Conservation (phyloP, 2,113 vertebrate genomes). For the Crypturellus undulatus region DNA sequence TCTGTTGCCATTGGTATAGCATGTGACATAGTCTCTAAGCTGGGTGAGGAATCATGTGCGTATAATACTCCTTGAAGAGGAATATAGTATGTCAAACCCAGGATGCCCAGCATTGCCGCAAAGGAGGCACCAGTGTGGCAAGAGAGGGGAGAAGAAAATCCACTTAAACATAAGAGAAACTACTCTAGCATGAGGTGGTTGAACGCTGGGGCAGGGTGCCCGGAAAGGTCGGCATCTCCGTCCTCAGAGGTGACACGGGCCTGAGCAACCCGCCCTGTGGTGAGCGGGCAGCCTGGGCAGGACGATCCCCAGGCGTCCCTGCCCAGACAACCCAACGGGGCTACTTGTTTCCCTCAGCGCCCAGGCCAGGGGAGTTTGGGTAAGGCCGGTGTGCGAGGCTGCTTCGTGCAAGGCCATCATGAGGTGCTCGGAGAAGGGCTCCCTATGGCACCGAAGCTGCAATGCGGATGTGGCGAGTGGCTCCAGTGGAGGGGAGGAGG, state of each 20-base stretch:
- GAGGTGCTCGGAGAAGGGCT: not conserved
- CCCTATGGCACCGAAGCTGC: not conserved
- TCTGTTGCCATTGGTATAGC: not conserved
- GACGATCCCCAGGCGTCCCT: not conserved
- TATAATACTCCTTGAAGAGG: accelerated
- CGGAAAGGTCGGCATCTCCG: not conserved
- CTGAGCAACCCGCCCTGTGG: not conserved
- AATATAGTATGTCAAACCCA: not conserved
- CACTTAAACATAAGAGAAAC: not conserved
- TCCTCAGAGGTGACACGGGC: too few relatives aligned
- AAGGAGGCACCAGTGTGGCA: accelerated
- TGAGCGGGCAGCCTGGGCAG: not conserved
- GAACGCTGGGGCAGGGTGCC: not conserved
- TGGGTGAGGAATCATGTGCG: not conserved
- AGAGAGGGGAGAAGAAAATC: not conserved
- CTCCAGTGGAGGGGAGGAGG: not conserved
- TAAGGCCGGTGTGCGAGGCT: not conserved
- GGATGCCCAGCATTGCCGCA: not conserved
- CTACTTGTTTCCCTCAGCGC: too few relatives aligned
- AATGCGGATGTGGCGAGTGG: not conserved
- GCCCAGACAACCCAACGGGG: too few relatives aligned
- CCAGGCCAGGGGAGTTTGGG: too few relatives aligned
- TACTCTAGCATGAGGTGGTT: not conserved
- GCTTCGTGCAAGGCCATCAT: not conserved
- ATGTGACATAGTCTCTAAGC: not conserved